phyloP scores from a whole-genome alignment of 1,140 invertebrate species.

The Microplitis demolitor region DNA sequence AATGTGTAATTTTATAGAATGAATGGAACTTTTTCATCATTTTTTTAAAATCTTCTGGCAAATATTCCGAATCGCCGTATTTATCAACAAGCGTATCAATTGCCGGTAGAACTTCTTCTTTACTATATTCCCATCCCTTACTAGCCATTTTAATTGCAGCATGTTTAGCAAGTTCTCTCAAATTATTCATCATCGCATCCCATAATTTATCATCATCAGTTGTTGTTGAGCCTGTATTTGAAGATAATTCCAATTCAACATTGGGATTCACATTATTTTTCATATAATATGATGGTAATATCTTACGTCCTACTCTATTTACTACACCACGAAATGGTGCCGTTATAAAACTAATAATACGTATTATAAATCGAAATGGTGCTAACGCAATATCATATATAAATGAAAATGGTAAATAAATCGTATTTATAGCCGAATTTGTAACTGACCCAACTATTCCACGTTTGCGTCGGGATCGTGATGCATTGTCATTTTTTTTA shows the following conservation, averaged over 20 bases:
- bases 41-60: not conserved
- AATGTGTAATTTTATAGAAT: not conserved
- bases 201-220: not conserved
- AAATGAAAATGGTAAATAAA: not conserved
- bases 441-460: not conserved
- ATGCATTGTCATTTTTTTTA: too few species aligned
- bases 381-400: not conserved
- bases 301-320: too few species aligned
- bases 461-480: not conserved
- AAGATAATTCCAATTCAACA: not conserved
- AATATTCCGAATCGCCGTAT: not conserved
- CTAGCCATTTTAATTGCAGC: not conserved
- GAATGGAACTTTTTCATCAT: not conserved
- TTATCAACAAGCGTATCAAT: not conserved
- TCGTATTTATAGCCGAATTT: too few species aligned
- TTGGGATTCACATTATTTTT: not conserved
- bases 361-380: not conserved
- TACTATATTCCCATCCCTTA: not conserved
- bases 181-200: not conserved
- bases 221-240: not conserved
- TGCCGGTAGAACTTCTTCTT: constrained; percentile 6
- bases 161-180: constrained; percentile 6
- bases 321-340: not conserved
- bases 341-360: not conserved
- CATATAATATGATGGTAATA: too few species aligned